A percentile compares a stretch with the other conserved stretches of the same genome.
These are phyloP conservation scores for mouse (Mus musculus) DNA, from an alignment of 2,113 vertebrate species.

Conservation along the genomic window DNA sequence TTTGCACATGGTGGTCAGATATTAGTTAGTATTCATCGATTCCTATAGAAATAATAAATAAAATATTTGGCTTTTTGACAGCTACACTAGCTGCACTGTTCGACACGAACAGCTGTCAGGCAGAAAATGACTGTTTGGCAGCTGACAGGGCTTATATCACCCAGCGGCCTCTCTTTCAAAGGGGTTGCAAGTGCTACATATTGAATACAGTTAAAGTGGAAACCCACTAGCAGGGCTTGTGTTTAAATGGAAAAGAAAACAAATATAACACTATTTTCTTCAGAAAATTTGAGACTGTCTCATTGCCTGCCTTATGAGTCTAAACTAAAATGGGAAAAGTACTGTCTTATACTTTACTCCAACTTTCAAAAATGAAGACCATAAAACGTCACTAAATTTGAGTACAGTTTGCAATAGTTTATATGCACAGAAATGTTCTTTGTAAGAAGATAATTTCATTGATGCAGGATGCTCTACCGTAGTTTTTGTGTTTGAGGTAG, in stretches of 20 bases:
- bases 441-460: conserved; percentile 31
- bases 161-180: not conserved
- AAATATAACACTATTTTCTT: conserved; percentile 48
- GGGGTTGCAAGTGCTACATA: conserved; percentile 33
- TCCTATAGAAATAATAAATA: conserved; percentile 55
- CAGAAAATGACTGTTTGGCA: conserved; percentile 19
- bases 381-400: not conserved
- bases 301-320: not conserved
- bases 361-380: conserved; percentile 23
- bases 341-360: not conserved
- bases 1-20: conserved; percentile 57
- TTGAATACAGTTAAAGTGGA: conserved; percentile 38
- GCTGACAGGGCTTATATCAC: conserved; percentile 44
- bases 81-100: conserved; percentile 53
- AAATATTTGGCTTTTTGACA: conserved; percentile 68
- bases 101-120: conserved; percentile 49
- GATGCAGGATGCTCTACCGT: not conserved
- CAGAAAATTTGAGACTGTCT: conserved; percentile 15
- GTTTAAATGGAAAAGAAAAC: conserved; percentile 47
- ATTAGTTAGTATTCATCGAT: conserved; percentile 61
- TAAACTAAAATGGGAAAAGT: conserved; percentile 3
- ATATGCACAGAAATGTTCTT: not conserved
- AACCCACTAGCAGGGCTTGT: not conserved
- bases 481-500: not conserved
- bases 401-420: not conserved